Base-by-base conservation (phyloP, 2,888 invertebrate genomes). In the Noctua janthina region DNA sequence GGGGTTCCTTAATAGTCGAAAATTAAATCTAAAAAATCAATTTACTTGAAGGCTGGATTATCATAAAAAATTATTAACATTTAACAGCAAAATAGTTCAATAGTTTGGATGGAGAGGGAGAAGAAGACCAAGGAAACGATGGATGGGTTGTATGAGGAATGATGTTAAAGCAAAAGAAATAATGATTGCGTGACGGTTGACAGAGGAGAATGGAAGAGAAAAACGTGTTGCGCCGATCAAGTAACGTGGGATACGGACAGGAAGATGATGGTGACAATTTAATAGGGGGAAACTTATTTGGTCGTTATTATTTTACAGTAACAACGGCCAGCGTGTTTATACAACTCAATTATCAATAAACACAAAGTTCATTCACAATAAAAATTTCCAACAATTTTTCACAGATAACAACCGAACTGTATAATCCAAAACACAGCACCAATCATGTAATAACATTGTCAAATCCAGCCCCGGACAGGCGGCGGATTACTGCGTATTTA, bases 401-500 rank as follows among this genome's bases (percentile, higher is more conserved):
- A 39, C n/a, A 59, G 23, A 66, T 2, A 20, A 20, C 2, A 80
- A 74, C 49, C 72, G 49, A 69, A 75, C 49, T 35, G 70, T 64
- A 70, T 79, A 79, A 81, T 74, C 77, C 77, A 62, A 66, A 79
- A 81, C 76, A 69, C 76, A 71, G 84, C 75, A 90, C 87, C 74
- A 89, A 89, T 89, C 89, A 89, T 85, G 85, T 83, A 76, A 90
- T 89, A 89, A 91, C 92, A 91, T 91, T 91, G 88, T 91, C 91
- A 90, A 90, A 93, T 93, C 93, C 91, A 92, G 90, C 88, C 74
- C 82, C 88, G 89, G 91, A 89, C 90, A 89, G 77, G 84, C 92
- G 87, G 87, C 86, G 94, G 94, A 94, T 95, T 95, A 95, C 84
- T 90, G 85, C 88, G 92, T 95, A 95, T 95, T 95, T 95, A 96